Evolutionary conservation across 2,113 vertebrate species (phyloP), one percentile per base, ranked within the genome.

Genomic region (Ctenodactylus gundi): DNA sequence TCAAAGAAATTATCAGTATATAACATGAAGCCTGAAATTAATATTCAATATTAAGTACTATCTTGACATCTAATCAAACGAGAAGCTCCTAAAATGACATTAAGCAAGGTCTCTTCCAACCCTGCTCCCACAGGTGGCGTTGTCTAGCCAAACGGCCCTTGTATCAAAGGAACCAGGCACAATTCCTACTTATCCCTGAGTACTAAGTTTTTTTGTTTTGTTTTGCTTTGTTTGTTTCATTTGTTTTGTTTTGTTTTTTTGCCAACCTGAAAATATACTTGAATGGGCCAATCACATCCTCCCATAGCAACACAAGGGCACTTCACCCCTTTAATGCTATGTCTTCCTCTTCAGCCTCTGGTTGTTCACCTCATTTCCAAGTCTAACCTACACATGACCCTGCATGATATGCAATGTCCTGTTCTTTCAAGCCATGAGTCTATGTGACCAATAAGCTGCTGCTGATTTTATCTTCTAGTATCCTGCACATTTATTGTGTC

Each of bases 141-240:
- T 55, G 41, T 64, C 44, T 55, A 36, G 36, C 57, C 82, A 96
- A 85, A 95, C 14, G 41, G 21, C 3, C n/a, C 34, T 81, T 34
- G 87, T 95, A 68, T 90, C 86, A 93, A 75, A 94, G 77, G 27
- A 27, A 36, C 86, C 55, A 85, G 72, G 36, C 57, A 75, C 44
- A 41, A 68, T 88, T 88, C 73, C 70, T 55, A 13, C 34, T 90
- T 31, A 82, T 57, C 20, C 44, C 51, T 65, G 11, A 94, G 34
- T 14, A 83, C 2, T 4, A 10, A 21, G 70, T 88, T 88, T n/a
- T n/a, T n/a, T n/a, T n/a, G n/a, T n/a, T n/a, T n/a, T n/a, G n/a
- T n/a, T n/a, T n/a, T n/a, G n/a, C n/a, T n/a, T n/a, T n/a, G n/a
- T n/a, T n/a, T n/a, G n/a, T n/a, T n/a, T n/a, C n/a, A n/a, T n/a